Base-by-base conservation (phyloP, 2,888 invertebrate species). In the Icerya purchasi region DNA sequence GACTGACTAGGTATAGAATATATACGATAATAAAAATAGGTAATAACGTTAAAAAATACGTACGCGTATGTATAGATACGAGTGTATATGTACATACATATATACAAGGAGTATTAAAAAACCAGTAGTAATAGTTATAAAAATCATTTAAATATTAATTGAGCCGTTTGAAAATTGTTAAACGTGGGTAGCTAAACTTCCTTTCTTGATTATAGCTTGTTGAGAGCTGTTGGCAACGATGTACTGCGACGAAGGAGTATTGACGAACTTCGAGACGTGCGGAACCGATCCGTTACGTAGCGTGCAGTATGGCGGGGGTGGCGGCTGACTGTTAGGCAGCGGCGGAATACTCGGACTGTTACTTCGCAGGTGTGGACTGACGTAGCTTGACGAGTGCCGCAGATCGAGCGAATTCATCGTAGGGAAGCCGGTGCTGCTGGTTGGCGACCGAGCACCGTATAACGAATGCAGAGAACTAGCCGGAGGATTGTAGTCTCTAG, bases 401-500 rank as follows among this genome's bases (percentile, higher is more conserved):
- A 89, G 87, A 71, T 90, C 90, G 23, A 90, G 83, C 69, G 68
- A 20, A 70, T 70, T 61, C 36, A 36, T 36, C 5, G 36, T 36
- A 5, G 36, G 14, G 70, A 69, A 57, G 14, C 8, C 5, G 36
- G 36, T 36, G 66, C 65, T 52, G 66, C 65, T 50, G 69, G 70
- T 62, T 18, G 64, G 24, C 56, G 63, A 59, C 14, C 36, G 5
- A 5, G 36, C 14, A 58, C 63, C 58, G 58, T 66, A 63, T 53
- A 66, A 65, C 23, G 55, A 55, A 25, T 23, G 55, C 23, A 23
- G 10, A 19, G 54, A 58, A 55, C 76, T 74, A 57, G 82, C 80
- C 2, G 89, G 88, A 1, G 90, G 90, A 67, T 86, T 88, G 72
- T 90, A 91, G 71, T 91, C 90, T 36, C 88, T 80, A 5, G 83